A percentile compares a stretch with the other conserved stretches of the same genome.
phyloP scores from a whole-genome alignment of 2,797 vertebrate species.

The Mareca strepera region DNA sequence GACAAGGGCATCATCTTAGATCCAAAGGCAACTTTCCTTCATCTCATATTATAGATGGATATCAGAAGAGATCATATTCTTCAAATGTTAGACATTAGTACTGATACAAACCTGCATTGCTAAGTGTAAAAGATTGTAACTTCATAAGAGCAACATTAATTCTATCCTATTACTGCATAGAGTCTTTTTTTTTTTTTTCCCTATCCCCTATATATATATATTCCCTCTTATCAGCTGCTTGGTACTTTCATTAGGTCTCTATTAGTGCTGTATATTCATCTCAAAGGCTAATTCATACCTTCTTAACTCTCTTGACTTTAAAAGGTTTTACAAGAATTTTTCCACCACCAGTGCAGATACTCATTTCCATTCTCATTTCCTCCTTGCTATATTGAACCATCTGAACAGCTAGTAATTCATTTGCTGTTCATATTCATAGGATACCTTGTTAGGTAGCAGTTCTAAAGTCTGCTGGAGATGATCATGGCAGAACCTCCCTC shows the following conservation, averaged over 20 bases:
- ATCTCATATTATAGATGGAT: constrained; percentile 30
- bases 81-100: background rate
- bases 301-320: background rate
- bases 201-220: too few species aligned
- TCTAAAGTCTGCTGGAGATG: background rate
- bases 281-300: background rate
- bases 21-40: constrained; percentile 17
- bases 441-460: background rate
- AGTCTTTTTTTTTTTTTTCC: background rate
- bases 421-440: fast-evolving
- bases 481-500: background rate
- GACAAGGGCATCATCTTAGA: constrained; percentile 44
- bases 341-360: background rate
- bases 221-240: background rate
- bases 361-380: background rate
- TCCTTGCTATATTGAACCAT: background rate
- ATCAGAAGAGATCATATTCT: constrained; percentile 53
- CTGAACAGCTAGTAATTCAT: fast-evolving
- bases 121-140: constrained; percentile 7
- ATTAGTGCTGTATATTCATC: background rate
- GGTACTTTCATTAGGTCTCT: background rate
- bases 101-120: constrained; percentile 13
- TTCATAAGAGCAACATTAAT: background rate
- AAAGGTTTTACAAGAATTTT: background rate
- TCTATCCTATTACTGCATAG: background rate